Base-by-base conservation (phyloP, 2,888 invertebrate species). In the Enchytraeus crypticus region DNA sequence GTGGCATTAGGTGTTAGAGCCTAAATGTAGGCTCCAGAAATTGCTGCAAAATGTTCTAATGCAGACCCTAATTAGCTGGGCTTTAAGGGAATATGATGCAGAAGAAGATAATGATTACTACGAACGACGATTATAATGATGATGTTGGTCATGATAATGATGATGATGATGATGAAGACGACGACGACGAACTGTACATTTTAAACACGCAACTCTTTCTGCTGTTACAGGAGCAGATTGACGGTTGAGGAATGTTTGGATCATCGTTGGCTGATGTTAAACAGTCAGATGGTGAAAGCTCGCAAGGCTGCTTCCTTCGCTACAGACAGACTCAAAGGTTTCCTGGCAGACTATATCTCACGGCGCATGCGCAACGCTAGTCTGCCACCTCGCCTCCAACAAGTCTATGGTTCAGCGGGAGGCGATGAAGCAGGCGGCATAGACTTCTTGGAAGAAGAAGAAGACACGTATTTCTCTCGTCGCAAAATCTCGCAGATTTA, bases 221-320 rank as follows among this genome's bases (percentile, higher is more conserved):
- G 26, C 33, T 51, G 27, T 51, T 11, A 58, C 74, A 92, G 91
- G 70, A 95, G 96, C 85, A 84, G 97, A 73, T 92, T 96, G 66
- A 85, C 88, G 53, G 87, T 90, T 0, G 95, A 95, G 78, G 96
- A 97, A 80, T 92, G 92, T 73, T 85, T 90, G 77, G 93, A 95
- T 77, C 93, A 96, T 80, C 87, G 93, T 78, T 97, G 97, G 96
- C 84, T 98, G 60, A 84, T 90, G 71, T 88, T 90, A 47, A 88
- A 89, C 43, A 92, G 95, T 78, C 90, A 87, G 77, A 91, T 95
- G 88, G 88, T 91, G 72, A 89, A 88, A 80, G 90, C 92, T 79
- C 84, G 95, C 34, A 92, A 95, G 78, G 83, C 90, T 60, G 88
- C 90, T 32, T 83, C 88, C 66, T 93, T 95, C 83, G 83, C 89